Base-by-base conservation (phyloP, 2,113 vertebrate species). In the Hassar affinis region DNA sequence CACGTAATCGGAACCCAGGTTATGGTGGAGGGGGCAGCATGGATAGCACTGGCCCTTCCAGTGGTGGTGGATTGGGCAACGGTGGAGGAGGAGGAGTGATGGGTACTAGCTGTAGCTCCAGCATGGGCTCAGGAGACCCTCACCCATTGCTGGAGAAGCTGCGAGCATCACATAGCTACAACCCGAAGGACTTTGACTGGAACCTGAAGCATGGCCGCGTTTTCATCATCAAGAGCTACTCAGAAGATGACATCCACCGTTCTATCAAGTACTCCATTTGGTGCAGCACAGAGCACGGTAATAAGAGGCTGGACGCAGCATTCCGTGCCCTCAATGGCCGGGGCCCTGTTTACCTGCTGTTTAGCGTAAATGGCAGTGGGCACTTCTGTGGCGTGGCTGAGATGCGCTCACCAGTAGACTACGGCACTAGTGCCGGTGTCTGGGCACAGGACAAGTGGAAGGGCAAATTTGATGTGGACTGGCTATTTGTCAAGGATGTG, bases 371-470 rank as follows among this genome's bases (percentile, higher is more conserved):
- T 59, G 98, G 98, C 89, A 99, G 97, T 35, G 98, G 98, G 83
- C 98, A 99, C 85, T 99, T 99, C 93, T 99, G 98, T 74, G 98
- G 98, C 27, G 97, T 98, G 89, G 98, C 98, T 0, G 97, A 99
- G 93, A 99, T 99, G 98, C 96, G 95, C 91, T 99, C 98, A 0
- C 96, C 98, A 0, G 98, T 99, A 95, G 98, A 99, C 96, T 98
- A 99, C 7, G 96, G 97, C 91, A 96, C 98, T 89, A 99, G 98
- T 22, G 98, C 97, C 0, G 98, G 98, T 20, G 97, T 99, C 88
- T 99, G 98, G 98, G 97, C 98, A 64, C 97, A 99, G 97, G 98
- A 99, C 96, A 99, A 99, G 91, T 99, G 98, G 98, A 99, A 99
- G 93, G 98, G 98, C 89, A 98, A 97, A 92, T 99, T 99, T 72